A percentile compares a stretch with the other conserved stretches of the same genome.
Evolutionary conservation across 1,140 invertebrate species (phyloP).

Genomic region (Steinernema khuongi): DNA sequence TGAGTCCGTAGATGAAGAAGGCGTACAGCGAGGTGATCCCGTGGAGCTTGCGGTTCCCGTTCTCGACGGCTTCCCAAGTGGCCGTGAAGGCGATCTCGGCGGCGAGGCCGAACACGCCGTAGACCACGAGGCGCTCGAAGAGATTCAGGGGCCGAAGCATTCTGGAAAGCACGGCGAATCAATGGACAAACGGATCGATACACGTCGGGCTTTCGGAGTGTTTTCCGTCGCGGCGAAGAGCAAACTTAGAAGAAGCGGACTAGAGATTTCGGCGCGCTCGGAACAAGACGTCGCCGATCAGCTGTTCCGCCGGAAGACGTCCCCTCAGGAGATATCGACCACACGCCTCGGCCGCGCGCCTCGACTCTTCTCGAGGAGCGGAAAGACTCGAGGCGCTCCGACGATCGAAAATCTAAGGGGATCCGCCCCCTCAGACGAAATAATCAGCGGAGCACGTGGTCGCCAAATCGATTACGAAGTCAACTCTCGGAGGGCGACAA

Average conservation of each 20-base stretch:
- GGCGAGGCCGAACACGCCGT: conserved; percentile 64
- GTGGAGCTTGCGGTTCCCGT: conserved; percentile 62
- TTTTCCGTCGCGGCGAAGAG: neutral
- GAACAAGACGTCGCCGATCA: neutral
- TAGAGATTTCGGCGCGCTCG: neutral
- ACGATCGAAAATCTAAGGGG: too few relatives aligned
- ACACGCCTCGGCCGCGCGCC: neutral
- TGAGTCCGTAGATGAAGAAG: conserved; percentile 62
- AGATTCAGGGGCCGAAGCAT: conserved; percentile 35
- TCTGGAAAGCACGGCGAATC: neutral
- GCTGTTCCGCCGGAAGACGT: neutral
- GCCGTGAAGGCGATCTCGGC: conserved; percentile 64
- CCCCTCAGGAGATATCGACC: neutral
- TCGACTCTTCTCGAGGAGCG: too few relatives aligned
- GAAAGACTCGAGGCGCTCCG: too few relatives aligned
- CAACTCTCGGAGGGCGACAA: too few relatives aligned
- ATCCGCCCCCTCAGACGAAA: too few relatives aligned
- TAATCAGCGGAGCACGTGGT: too few relatives aligned
- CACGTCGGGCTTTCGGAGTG: neutral
- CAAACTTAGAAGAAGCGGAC: neutral
- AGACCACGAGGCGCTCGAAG: conserved; percentile 61
- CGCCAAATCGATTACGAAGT: too few relatives aligned
- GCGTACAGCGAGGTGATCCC: conserved; percentile 63
- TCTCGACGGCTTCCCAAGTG: conserved; percentile 63
- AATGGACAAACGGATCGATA: neutral